Evolutionary conservation across 2,888 invertebrate species (phyloP).

Genomic region (Platypus cylindrus): DNA sequence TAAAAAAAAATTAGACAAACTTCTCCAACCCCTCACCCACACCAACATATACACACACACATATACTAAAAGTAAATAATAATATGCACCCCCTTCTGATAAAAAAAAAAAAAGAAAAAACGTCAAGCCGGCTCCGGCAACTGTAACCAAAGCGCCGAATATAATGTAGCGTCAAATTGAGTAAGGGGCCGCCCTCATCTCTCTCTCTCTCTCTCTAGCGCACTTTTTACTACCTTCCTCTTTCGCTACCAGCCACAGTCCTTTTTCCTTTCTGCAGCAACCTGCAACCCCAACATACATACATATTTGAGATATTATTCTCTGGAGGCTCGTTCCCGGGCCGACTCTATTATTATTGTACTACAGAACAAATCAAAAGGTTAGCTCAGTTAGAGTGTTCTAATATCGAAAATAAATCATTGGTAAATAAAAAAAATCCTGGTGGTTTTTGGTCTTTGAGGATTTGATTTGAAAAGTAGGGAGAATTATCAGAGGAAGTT

Average conservation of each 20-base stretch:
- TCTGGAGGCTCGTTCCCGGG: constrained; percentile 36
- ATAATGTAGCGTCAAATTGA: constrained; percentile 40
- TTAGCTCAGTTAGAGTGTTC: constrained; percentile 35
- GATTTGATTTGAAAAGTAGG: neutral
- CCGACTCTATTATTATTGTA: constrained; percentile 40
- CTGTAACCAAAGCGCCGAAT: constrained; percentile 31
- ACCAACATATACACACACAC: no score
- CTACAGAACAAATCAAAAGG: constrained; percentile 39
- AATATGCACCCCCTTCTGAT: no score
- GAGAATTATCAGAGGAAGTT: no score
- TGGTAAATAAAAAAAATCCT: constrained; percentile 30
- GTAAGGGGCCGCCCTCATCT: constrained; percentile 23
- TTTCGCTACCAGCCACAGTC: no score
- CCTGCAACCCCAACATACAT: no score
- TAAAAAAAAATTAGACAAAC: no score
- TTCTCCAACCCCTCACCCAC: no score
- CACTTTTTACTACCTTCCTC: constrained; percentile 1
- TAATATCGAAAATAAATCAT: constrained; percentile 38
- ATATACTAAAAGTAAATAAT: no score
- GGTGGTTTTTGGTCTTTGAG: neutral
- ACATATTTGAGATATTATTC: constrained; percentile 36
- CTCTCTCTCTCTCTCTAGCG: constrained; percentile 4
- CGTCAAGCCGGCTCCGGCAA: constrained; percentile 1
- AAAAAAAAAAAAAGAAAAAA: no score
- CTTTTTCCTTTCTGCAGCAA: no score